Evolutionary conservation across 2,113 vertebrate species (phyloP).

Genomic region (Phasianus colchicus): DNA sequence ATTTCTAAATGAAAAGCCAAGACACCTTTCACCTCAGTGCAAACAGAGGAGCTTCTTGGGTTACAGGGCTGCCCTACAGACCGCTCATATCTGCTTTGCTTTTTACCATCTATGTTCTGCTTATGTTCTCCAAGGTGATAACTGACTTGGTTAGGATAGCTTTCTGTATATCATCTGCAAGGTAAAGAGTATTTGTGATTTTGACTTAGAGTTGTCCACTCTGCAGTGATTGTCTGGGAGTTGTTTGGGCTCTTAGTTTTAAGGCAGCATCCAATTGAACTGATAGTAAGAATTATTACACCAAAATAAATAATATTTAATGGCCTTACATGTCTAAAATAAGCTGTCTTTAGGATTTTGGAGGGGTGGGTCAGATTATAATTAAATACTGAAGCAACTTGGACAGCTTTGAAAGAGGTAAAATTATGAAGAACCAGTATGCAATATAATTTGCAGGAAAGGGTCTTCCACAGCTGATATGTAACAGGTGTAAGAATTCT

Average conservation of each 20-base stretch:
- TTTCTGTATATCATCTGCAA: not conserved
- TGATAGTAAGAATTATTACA: not conserved
- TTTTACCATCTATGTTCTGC: not conserved
- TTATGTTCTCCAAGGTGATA: not conserved
- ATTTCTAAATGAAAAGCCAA: constrained; percentile 34
- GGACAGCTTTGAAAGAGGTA: not conserved
- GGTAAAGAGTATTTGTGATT: not conserved
- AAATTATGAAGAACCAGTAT: not conserved
- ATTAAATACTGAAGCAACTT: not conserved
- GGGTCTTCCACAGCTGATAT: not conserved
- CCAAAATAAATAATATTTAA: not conserved
- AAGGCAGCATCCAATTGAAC: not conserved
- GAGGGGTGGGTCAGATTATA: not conserved
- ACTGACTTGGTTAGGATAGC: not conserved
- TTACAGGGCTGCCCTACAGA: not conserved
- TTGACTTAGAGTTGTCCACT: not conserved
- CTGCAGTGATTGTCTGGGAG: not conserved
- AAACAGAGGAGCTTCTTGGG: not conserved
- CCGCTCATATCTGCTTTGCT: not conserved
- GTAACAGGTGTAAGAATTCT: not conserved
- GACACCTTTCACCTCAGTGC: not conserved
- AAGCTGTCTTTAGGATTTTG: not conserved
- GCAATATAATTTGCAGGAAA: not conserved
- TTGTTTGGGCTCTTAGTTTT: not conserved
- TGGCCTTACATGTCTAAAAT: not conserved